Conservation (phyloP, 2,113 vertebrate genomes). For the Campylorhamphus procurvoides region DNA sequence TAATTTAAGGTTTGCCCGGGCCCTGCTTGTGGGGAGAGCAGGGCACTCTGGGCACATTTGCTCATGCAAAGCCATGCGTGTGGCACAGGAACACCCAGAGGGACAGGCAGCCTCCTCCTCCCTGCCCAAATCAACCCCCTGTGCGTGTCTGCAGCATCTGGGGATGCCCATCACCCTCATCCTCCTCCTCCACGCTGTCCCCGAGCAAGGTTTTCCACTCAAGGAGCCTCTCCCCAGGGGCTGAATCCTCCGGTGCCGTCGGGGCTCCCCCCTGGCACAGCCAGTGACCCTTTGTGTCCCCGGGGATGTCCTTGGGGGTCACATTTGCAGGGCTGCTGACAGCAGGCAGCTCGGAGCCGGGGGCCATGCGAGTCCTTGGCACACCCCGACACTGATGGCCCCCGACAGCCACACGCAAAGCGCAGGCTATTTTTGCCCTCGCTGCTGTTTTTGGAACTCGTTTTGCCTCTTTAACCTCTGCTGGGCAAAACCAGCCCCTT, state of each 20-base stretch:
- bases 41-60: accelerated
- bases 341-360: background rate
- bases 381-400: constrained; percentile 1
- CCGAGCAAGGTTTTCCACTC: accelerated
- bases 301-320: background rate
- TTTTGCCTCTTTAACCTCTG: background rate
- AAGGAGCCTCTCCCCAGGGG: background rate
- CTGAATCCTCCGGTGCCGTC: accelerated
- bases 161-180: background rate
- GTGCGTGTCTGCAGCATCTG: background rate
- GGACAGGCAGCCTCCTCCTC: background rate
- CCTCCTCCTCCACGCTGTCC: background rate
- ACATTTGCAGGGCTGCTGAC: background rate
- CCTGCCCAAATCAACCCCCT: background rate
- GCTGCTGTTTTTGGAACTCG: background rate
- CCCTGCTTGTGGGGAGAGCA: background rate
- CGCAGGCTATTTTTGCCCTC: constrained; percentile 29
- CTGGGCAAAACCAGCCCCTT: background rate
- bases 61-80: accelerated
- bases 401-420: background rate
- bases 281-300: accelerated
- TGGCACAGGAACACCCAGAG: accelerated
- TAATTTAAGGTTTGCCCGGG: background rate
- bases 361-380: background rate
- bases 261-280: background rate